Percentiles rank a stretch among this genome's conserved stretches.
These are phyloP conservation scores for Chelonus insularis DNA, from an alignment of 1,140 invertebrate genomes.

Conservation along the genomic window DNA sequence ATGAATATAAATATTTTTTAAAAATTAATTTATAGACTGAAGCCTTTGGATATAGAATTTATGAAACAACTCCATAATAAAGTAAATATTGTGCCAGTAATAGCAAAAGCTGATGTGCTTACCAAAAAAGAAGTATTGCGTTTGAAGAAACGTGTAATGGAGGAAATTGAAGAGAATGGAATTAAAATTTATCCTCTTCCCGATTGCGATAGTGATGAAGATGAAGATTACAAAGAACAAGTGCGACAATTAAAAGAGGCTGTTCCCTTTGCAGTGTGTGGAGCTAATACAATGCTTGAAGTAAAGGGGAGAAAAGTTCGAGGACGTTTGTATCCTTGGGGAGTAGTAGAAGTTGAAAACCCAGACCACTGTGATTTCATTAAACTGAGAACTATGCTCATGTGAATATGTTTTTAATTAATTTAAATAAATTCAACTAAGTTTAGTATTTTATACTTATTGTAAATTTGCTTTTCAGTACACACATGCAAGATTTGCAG, in stretches of 20 bases:
- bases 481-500: conserved; percentile 95
- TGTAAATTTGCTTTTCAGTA: conserved; percentile 61
- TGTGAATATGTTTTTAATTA: conserved; percentile 68
- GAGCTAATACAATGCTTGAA: conserved; percentile 90
- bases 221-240: conserved; percentile 93
- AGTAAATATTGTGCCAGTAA: conserved; percentile 98
- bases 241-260: conserved; percentile 89
- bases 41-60: conserved; percentile 94
- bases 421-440: too few species aligned
- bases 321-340: conserved; percentile 96
- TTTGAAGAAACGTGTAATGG: conserved; percentile 84
- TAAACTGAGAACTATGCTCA: conserved; percentile 96
- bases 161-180: conserved; percentile 80
- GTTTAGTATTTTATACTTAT: too few species aligned
- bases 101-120: conserved; percentile 97
- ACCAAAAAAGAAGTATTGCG: conserved; percentile 92
- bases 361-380: conserved; percentile 99
- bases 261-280: conserved; percentile 98
- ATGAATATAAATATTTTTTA: conserved; percentile 11
- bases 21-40: conserved; percentile 62
- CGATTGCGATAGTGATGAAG: conserved; percentile 93
- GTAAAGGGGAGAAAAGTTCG: conserved; percentile 86
- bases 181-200: conserved; percentile 96
- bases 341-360: conserved; percentile 99
- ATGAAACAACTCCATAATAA: conserved; percentile 99